Base-by-base conservation (phyloP, 2,888 invertebrate species). In the Drosophila putrida region DNA sequence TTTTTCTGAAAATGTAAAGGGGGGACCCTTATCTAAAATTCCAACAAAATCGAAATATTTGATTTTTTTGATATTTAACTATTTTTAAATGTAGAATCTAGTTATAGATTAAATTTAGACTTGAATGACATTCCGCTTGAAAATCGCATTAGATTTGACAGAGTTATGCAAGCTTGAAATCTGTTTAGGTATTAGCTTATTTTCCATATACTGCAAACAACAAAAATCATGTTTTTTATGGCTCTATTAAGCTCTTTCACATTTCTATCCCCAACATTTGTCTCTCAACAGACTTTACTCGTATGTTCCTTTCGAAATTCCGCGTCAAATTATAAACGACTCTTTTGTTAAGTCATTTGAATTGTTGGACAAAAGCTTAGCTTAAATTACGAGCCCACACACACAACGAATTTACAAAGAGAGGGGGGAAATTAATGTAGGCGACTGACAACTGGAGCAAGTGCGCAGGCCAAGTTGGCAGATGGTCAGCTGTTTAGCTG, bases 361-460 rank as follows among this genome's bases (percentile, higher is more conserved):
- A 38, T 47, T 58, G 57, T 36, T 44, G 43, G 13, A 6, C 41
- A 33, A 44, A 55, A 65, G 51, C 63, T 39, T 33, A 70, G 69
- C 70, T 57, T 65, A 73, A 84, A 61, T 73, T 75, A 78, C 57
- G 50, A 53, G 82, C 70, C 87, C 78, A 84, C 84, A 83, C 69
- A 63, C 25, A n/a, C n/a, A n/a, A n/a, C n/a, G n/a, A n/a, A n/a
- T n/a, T n/a, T n/a, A n/a, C n/a, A n/a, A n/a, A n/a, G n/a, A n/a
- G n/a, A n/a, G n/a, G n/a, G n/a, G n/a, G n/a, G n/a, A 36, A 44
- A 38, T 27, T 25, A 28, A 51, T 41, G 27, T 44, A 25, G 36
- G 47, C 38, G 67, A 60, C 57, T 60, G 63, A 78, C 85, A 84
- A 86, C 69, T 84, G 74, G 80, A 86, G 83, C 83, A 86, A 69